Conservation (phyloP, 2,888 invertebrate species). For the Tortrix viridana region DNA sequence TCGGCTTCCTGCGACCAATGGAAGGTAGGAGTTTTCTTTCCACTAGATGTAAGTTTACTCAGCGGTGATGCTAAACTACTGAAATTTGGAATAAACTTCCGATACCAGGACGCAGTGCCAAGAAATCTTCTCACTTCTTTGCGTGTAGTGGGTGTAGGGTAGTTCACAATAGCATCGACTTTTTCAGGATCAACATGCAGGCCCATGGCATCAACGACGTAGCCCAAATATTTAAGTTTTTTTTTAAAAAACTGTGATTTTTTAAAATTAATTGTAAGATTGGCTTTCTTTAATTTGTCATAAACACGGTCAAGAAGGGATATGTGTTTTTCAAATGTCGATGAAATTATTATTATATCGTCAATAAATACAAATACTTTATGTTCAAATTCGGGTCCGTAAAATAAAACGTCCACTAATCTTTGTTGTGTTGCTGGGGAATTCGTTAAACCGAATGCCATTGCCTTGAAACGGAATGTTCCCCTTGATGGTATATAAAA, state of each 20-base stretch:
- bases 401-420: too few relatives aligned
- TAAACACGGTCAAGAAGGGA: too few relatives aligned
- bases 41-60: conserved; percentile 19
- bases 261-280: background rate
- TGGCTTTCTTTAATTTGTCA: too few relatives aligned
- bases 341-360: too few relatives aligned
- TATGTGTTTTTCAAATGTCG: too few relatives aligned
- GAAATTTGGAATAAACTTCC: conserved; percentile 20
- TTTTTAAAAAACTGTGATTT: conserved; percentile 19
- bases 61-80: conserved; percentile 16
- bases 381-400: too few relatives aligned
- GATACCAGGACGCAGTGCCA: conserved; percentile 27
- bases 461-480: too few relatives aligned
- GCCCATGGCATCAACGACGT: conserved; percentile 41
- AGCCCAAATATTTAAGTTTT: conserved; percentile 29
- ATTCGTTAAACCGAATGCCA: too few relatives aligned
- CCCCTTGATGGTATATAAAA: too few relatives aligned
- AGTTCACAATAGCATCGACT: conserved; percentile 16
- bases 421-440: too few relatives aligned
- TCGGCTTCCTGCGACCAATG: background rate
- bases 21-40: background rate
- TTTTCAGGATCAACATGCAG: conserved; percentile 25
- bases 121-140: conserved; percentile 27
- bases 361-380: too few relatives aligned
- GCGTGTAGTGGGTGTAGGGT: conserved; percentile 11